Evolutionary conservation across 2,888 invertebrate genomes (phyloP).

Genomic region (Noctuana brunneofusca): DNA sequence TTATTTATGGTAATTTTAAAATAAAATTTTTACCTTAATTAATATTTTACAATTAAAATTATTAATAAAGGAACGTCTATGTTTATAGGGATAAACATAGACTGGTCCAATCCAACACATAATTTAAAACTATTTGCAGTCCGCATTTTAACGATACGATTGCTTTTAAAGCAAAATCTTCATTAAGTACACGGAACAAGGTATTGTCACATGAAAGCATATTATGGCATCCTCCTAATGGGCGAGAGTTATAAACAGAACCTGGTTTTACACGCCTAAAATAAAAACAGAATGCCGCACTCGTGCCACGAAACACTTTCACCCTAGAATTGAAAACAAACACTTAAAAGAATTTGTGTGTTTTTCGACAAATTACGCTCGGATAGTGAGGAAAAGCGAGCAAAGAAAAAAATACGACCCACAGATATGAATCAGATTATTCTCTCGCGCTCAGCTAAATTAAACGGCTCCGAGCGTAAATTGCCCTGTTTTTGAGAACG

Average conservation of each 20-base stretch:
- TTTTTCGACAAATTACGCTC: constrained; percentile 61
- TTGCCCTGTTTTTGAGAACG: constrained; percentile 59
- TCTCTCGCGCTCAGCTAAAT: constrained; percentile 55
- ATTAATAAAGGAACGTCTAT: no score
- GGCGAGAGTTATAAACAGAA: constrained; percentile 18
- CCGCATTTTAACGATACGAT: constrained; percentile 10
- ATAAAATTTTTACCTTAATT: no score
- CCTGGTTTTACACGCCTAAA: constrained; percentile 4
- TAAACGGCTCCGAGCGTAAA: constrained; percentile 63
- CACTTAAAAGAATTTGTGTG: constrained; percentile 57
- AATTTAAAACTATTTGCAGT: no score
- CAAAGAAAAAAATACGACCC: constrained; percentile 60
- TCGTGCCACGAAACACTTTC: constrained; percentile 29
- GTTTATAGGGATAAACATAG: no score
- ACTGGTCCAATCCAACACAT: no score
- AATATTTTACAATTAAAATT: no score
- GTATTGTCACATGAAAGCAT: constrained; percentile 5
- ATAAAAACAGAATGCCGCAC: constrained; percentile 28
- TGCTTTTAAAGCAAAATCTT: constrained; percentile 2
- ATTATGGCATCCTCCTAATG: constrained; percentile 13
- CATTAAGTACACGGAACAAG: not conserved
- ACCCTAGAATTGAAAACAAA: constrained; percentile 42
- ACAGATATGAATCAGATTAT: constrained; percentile 72
- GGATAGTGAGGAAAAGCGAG: constrained; percentile 46
- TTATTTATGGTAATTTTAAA: no score